Percentiles rank a stretch among this genome's conserved stretches.
These are phyloP conservation scores for Drosophila equinoxialis DNA, from an alignment of 1,140 invertebrate species.

Conservation along the genomic window DNA sequence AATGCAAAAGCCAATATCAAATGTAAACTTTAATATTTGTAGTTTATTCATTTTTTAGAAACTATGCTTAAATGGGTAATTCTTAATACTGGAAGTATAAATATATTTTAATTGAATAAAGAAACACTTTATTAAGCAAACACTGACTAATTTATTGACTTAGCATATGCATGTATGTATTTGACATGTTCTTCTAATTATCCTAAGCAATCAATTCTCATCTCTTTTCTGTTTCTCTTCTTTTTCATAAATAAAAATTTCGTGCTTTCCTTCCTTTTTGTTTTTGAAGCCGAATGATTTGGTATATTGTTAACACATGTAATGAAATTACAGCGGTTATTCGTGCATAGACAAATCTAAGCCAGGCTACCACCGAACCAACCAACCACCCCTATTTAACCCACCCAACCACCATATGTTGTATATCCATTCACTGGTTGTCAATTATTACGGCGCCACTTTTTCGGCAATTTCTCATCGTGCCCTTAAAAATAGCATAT, in stretches of 20 bases:
- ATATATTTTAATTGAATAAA: too few relatives aligned
- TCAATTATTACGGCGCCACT: slow-evolving; percentile 43
- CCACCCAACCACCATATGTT: not conserved
- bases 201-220: not conserved
- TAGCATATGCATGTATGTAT: too few relatives aligned
- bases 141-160: too few relatives aligned
- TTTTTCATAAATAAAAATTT: not conserved
- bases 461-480: slow-evolving; percentile 54
- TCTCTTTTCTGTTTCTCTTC: not conserved
- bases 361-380: not conserved
- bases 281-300: slow-evolving; percentile 43
- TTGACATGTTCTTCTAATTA: not conserved
- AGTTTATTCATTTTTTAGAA: too few relatives aligned
- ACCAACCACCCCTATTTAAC: not conserved
- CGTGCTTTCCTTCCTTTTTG: not conserved
- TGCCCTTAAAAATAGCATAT: slow-evolving; percentile 59
- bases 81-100: too few relatives aligned
- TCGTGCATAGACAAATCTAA: slow-evolving; percentile 24
- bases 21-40: too few relatives aligned
- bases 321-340: slow-evolving; percentile 70
- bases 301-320: slow-evolving; percentile 66
- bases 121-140: too few relatives aligned
- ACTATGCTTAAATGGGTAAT: too few relatives aligned
- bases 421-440: not conserved
- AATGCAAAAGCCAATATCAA: too few relatives aligned